These are phyloP conservation scores for Drosophila leonis DNA, from an alignment of 2,888 invertebrate species.

Conservation along the genomic window DNA sequence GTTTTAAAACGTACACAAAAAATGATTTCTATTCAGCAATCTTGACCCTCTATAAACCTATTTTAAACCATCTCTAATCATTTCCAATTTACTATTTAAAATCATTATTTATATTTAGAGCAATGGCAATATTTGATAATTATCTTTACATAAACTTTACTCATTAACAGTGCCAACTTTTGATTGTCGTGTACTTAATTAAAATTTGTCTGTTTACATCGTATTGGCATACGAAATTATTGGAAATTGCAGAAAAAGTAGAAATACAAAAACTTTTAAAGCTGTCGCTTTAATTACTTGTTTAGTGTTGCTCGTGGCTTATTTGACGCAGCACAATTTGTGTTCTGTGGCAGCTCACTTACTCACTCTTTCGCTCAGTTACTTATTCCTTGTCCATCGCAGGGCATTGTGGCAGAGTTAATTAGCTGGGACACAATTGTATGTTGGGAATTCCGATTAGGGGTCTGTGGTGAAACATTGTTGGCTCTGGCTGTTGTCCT, in stretches of 20 bases:
- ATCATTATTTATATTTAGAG: neutral
- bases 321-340: constrained; percentile 24
- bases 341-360: constrained; percentile 13
- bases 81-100: neutral
- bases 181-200: neutral
- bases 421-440: constrained; percentile 49
- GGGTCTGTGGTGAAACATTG: constrained; percentile 31
- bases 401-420: constrained; percentile 30
- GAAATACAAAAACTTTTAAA: constrained; percentile 7
- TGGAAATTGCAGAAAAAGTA: neutral
- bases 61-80: neutral
- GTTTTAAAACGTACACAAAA: neutral
- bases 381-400: constrained; percentile 3
- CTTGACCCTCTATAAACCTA: neutral
- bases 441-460: constrained; percentile 52
- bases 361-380: neutral
- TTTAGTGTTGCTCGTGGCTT: constrained; percentile 22
- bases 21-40: neutral
- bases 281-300: constrained; percentile 20
- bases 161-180: constrained; percentile 8
- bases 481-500: constrained; percentile 17
- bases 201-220: constrained; percentile 8
- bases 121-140: neutral
- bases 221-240: constrained; percentile 9
- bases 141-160: neutral